phyloP scores from a whole-genome alignment of 2,888 invertebrate species.

The Corbicula japonica region DNA sequence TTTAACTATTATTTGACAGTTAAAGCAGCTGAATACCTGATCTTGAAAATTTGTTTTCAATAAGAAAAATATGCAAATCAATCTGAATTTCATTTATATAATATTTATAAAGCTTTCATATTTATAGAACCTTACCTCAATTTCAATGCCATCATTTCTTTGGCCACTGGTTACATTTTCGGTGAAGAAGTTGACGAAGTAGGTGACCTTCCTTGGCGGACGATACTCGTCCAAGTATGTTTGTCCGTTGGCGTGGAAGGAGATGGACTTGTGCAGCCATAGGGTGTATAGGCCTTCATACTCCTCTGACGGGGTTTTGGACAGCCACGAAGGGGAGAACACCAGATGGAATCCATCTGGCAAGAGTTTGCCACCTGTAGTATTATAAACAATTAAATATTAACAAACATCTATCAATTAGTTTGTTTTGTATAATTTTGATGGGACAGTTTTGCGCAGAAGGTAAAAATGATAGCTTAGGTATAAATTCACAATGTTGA shows the following conservation, averaged over 20 bases:
- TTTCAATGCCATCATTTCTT: slow-evolving; percentile 12
- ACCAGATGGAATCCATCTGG: slow-evolving; percentile 69
- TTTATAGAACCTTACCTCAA: slow-evolving; percentile 22
- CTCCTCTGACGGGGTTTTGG: slow-evolving; percentile 38
- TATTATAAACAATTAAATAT: slow-evolving; percentile 5
- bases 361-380: slow-evolving; percentile 64
- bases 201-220: slow-evolving; percentile 69
- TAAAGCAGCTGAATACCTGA: too few relatives aligned
- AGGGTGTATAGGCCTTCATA: slow-evolving; percentile 47
- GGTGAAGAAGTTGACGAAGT: slow-evolving; percentile 72
- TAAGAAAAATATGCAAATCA: too few relatives aligned
- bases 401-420: too few relatives aligned
- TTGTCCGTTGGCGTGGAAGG: slow-evolving; percentile 62
- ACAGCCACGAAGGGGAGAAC: slow-evolving; percentile 67
- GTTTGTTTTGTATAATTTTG: too few relatives aligned
- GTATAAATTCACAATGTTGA: too few relatives aligned
- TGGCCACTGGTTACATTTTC: slow-evolving; percentile 59
- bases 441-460: too few relatives aligned
- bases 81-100: too few relatives aligned
- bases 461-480: too few relatives aligned
- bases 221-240: slow-evolving; percentile 69
- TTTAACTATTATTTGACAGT: too few relatives aligned
- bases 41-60: too few relatives aligned
- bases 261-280: slow-evolving; percentile 71
- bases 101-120: too few relatives aligned